Conservation (phyloP, 2,797 vertebrate species). For the Alosa sapidissima region DNA sequence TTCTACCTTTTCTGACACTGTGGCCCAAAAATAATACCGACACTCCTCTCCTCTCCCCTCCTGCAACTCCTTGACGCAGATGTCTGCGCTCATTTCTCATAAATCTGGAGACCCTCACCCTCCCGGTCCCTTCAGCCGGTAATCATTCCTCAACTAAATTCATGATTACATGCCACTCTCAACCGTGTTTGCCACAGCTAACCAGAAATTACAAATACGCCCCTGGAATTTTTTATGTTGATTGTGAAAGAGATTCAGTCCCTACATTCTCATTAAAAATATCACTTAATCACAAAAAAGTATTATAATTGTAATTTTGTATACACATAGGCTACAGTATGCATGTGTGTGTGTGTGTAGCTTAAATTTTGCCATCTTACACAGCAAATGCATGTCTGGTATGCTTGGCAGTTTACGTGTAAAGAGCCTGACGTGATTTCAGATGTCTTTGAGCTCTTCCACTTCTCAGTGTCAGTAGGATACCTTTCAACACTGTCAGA, state of each 20-base stretch:
- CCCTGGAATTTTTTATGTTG: not conserved
- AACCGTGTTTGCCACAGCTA: not conserved
- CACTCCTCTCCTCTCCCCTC: not conserved
- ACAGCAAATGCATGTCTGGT: not conserved
- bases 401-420: not conserved
- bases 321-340: no score
- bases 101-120: not conserved
- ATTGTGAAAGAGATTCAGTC: not conserved
- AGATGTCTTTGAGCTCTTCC: not conserved
- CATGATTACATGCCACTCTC: not conserved
- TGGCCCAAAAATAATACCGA: not conserved
- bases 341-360: not conserved
- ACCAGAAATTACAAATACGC: conserved; percentile 18
- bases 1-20: not conserved
- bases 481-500: not conserved
- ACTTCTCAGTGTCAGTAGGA: not conserved
- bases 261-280: not conserved
- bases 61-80: conserved; percentile 8
- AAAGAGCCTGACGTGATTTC: not conserved
- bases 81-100: not conserved
- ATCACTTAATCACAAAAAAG: not conserved
- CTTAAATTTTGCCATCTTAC: not conserved
- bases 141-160: conserved; percentile 2
- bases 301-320: not conserved
- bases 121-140: not conserved